Evolutionary conservation across 1,140 invertebrate species (phyloP), one percentile per base, ranked within the genome.

Genomic region (Neodiprion lecontei): DNA sequence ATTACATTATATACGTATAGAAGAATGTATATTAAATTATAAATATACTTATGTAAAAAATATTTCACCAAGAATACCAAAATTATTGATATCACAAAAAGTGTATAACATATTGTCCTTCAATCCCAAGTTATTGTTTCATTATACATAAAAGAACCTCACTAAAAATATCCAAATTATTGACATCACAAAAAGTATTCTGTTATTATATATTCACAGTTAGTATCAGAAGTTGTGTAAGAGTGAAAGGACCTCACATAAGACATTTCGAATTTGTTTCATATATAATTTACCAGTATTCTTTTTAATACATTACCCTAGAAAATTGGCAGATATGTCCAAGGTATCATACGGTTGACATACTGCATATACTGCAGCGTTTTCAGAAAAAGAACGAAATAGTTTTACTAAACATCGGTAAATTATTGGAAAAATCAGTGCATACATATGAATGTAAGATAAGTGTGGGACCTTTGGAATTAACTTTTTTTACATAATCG

Each of bases 171-270:
- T 5, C 28, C 28, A 40, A 61, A 69, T 69, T 23, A 69, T 14
- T 69, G 11, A 12, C 11, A 69, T 69, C 11, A 69, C 40, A 69
- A 69, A 69, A 69, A 69, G 21, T 47, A 47, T 69, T 69, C 67
- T 14, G 17, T 47, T 69, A 69, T 69, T 21, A 69, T 69, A 9
- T 47, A 69, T 21, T 69, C 40, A 14, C 12, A 7, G 11, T 23
- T 23, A 69, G 40, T 28, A 7, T 69, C 23, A 17, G 67, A 23
- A 21, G 21, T 23, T 69, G 21, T 69, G 40, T 7, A 69, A 14
- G 67, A 69, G 14, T 14, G 40, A 69, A 69, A 69, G 11, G 67
- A 5, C 9, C 67, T 69, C 23, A 69, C 5, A 47, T 23, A 69
- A 12, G 40, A 5, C 67, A 69, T 7, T 69, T 69, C 9, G 12